Evolutionary conservation across 2,888 invertebrate genomes (phyloP).

Genomic region (Cataglyphis altisquamis): DNA sequence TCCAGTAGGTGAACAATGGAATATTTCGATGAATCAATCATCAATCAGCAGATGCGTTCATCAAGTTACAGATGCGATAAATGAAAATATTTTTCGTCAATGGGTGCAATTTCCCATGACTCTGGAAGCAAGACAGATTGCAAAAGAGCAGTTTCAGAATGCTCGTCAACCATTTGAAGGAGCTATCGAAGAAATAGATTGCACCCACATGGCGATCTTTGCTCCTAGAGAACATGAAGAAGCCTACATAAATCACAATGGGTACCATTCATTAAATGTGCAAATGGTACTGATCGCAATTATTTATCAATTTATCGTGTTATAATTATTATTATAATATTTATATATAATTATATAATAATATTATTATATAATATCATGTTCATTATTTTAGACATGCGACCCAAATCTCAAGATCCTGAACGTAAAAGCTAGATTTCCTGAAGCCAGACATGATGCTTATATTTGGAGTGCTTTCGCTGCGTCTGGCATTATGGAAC

Average conservation of each 20-base stretch:
- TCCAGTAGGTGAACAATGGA: no score
- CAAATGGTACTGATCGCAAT: conserved; percentile 50
- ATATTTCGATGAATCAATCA: no score
- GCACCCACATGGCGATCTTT: conserved; percentile 43
- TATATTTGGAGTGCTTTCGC: background rate
- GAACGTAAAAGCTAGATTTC: background rate
- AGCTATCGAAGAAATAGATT: conserved; percentile 58
- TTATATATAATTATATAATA: no score
- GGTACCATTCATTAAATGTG: conserved; percentile 61
- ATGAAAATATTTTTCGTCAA: background rate
- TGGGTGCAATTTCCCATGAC: conserved; percentile 56
- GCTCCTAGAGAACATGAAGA: conserved; percentile 49
- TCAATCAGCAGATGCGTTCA: background rate
- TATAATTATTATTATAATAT: background rate
- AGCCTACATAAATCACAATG: conserved; percentile 57
- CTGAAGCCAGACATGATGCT: background rate
- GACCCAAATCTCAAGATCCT: background rate
- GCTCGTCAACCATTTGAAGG: conserved; percentile 56
- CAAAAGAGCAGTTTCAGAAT: conserved; percentile 44
- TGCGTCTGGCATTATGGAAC: background rate
- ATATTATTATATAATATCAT: conserved; percentile 8
- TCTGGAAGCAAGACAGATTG: conserved; percentile 37
- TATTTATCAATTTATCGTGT: background rate
- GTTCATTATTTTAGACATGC: background rate
- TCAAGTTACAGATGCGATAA: background rate